Base-by-base conservation (phyloP, 2,113 vertebrate genomes). In the Chiloscyllium plagiosum region DNA sequence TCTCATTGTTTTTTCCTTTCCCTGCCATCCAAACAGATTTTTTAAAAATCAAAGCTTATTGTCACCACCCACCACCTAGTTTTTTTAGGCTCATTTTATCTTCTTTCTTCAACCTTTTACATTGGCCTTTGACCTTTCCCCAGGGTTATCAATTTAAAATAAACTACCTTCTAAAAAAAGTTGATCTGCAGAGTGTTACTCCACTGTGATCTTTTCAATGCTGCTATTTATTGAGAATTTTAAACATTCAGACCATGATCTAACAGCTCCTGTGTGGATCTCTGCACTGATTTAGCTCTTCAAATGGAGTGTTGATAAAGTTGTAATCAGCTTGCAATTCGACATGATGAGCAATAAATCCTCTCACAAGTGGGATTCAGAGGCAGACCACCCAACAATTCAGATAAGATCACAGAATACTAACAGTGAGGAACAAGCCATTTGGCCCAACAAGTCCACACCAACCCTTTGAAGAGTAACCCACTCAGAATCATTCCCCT, bases 131-230 rank as follows among this genome's bases (percentile, higher is more conserved):
- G 42, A 61, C 87, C 52, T 90, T 90, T 65, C 29, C 61, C 87
- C 52, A 4, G 26, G 87, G 50, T 29, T 61, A 90, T 90, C 87
- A 65, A 92, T 66, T 37, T 37, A 37, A n/a, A 68, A 68, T n/a
- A 93, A 95, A 65, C 6, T 95, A 68, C 50, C 69, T 76, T 33
- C 26, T 10, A 70, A 4, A 52, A 52, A 52, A 72, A 95, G 65
- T 6, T 70, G 19, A 4, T 26, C 37, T 94, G 92, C 47, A 72
- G 22, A 12, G 22, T 70, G 47, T 72, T 72, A 50, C 12, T 76
- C 52, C 26, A 69, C 69, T 95, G 94, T 33, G 94, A 72, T 95
- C 69, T 72, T 52, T 76, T 52, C 47, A 72, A 95, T 95, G 26
- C 69, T 52, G 69, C 24, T 50, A 29, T 37, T 47, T 72, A 52